These are phyloP conservation scores for Drosophila repletoides DNA, from an alignment of 1,140 invertebrate genomes.

Conservation along the genomic window DNA sequence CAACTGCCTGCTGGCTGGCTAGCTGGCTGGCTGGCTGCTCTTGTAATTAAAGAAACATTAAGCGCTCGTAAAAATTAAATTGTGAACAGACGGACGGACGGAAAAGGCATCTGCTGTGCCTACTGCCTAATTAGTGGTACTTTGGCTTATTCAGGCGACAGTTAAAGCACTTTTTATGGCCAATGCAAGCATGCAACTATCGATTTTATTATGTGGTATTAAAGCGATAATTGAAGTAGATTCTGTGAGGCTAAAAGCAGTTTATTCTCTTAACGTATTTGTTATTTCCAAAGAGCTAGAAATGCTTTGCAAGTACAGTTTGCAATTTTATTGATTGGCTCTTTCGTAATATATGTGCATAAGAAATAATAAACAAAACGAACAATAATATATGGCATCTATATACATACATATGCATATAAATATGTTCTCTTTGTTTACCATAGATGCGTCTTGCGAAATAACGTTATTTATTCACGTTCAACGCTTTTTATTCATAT, in stretches of 20 bases:
- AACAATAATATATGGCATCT: background rate
- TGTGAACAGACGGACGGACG: slow-evolving; percentile 43
- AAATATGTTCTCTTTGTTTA: slow-evolving; percentile 2
- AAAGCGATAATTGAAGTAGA: background rate
- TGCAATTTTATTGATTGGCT: background rate
- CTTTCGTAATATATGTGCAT: slow-evolving; percentile 4
- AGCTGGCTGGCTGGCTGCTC: slow-evolving; percentile 29
- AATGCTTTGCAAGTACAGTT: slow-evolving; percentile 8
- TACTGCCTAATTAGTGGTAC: slow-evolving; percentile 30
- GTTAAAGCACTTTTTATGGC: slow-evolving; percentile 20
- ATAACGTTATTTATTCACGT: background rate
- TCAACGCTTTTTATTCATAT: background rate
- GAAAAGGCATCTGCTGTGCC: slow-evolving; percentile 15
- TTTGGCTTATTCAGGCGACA: slow-evolving; percentile 7
- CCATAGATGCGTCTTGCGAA: slow-evolving; percentile 9
- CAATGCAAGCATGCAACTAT: slow-evolving; percentile 46
- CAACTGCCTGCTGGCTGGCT: no score
- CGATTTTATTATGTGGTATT: background rate
- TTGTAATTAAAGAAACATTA: slow-evolving; percentile 73
- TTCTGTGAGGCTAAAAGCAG: background rate
- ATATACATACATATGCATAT: background rate
- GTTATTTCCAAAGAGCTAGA: background rate
- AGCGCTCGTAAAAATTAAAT: slow-evolving; percentile 73
- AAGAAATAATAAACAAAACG: slow-evolving; percentile 2
- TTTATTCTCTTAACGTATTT: slow-evolving; percentile 1